Percentiles rank a stretch among this genome's conserved stretches.
phyloP scores from a whole-genome alignment of 2,888 invertebrate species.

The Volucella inflata region DNA sequence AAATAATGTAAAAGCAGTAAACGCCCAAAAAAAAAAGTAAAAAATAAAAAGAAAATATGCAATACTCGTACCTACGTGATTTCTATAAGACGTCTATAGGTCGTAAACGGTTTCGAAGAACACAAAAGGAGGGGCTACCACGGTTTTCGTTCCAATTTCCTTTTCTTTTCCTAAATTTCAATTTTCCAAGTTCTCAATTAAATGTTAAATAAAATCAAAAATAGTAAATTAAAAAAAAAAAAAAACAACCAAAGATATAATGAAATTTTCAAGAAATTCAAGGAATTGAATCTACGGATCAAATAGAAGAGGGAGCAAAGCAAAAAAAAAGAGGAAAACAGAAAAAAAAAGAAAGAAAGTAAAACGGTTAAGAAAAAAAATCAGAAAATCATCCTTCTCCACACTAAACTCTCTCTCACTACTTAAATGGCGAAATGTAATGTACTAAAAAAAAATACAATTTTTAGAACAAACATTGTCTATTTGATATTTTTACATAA shows the following conservation, averaged over 20 bases:
- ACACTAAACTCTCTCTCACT: conserved; percentile 20
- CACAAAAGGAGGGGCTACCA: conserved; percentile 60
- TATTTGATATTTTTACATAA: conserved; percentile 55
- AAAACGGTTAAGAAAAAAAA: conserved; percentile 39
- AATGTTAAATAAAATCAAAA: not conserved
- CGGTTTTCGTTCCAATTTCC: conserved; percentile 11
- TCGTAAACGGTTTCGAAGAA: conserved; percentile 74
- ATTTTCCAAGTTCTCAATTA: conserved; percentile 11
- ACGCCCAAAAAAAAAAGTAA: conserved; percentile 66
- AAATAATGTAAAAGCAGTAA: conserved; percentile 66
- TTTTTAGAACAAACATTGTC: conserved; percentile 71
- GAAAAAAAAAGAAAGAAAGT: conserved; percentile 21
- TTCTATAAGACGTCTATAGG: conserved; percentile 65
- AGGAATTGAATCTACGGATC: conserved; percentile 47
- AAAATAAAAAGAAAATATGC: conserved; percentile 35
- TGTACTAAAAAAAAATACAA: conserved; percentile 65
- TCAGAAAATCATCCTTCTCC: conserved; percentile 40
- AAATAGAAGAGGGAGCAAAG: conserved; percentile 14
- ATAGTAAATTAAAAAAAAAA: not conserved
- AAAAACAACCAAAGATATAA: not conserved
- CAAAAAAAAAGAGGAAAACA: not conserved
- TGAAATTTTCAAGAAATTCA: conserved; percentile 34
- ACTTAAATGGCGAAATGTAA: conserved; percentile 62
- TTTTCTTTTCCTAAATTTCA: conserved; percentile 16
- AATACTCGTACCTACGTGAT: conserved; percentile 68